Conservation (phyloP, 2,113 vertebrate species). For the Poeciliopsis turrubarensis region DNA sequence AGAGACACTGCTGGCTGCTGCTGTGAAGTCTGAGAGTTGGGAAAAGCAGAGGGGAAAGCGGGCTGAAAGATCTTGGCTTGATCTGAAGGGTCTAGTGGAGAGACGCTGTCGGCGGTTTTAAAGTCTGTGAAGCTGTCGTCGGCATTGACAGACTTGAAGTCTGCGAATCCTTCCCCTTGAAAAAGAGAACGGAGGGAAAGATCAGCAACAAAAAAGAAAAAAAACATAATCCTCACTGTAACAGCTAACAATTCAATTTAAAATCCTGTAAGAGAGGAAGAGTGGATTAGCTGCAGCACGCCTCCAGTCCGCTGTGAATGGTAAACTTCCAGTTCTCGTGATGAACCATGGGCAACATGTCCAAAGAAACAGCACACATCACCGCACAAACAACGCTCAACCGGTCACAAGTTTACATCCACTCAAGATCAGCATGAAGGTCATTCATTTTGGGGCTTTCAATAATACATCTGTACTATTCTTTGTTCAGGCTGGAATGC, state of each 20-base stretch:
- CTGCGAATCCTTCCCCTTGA: conserved; percentile 92
- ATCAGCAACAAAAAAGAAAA: conserved; percentile 20
- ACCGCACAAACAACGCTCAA: conserved; percentile 45
- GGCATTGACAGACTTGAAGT: conserved; percentile 88
- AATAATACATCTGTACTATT: neutral
- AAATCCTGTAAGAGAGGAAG: conserved; percentile 49
- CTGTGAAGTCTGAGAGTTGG: conserved; percentile 85
- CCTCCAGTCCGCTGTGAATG: conserved; percentile 1
- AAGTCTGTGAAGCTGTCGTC: conserved; percentile 98
- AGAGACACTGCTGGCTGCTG: conserved; percentile 70
- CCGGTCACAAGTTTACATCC: neutral
- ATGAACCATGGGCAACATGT: conserved; percentile 16
- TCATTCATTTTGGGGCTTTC: neutral
- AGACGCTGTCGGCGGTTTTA: conserved; percentile 95
- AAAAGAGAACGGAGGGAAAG: conserved; percentile 35
- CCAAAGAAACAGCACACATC: conserved; percentile 35
- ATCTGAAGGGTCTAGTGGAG: conserved; percentile 89
- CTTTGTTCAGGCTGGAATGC: neutral
- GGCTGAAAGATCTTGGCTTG: conserved; percentile 88
- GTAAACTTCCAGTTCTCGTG: conserved; percentile 16
- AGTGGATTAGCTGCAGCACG: conserved; percentile 29
- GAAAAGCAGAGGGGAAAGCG: conserved; percentile 82
- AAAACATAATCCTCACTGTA: conserved; percentile 3
- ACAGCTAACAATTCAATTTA: conserved; percentile 16
- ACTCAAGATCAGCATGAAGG: neutral